Percentiles rank a stretch among this genome's conserved stretches.
phyloP scores from a whole-genome alignment of 2,888 invertebrate genomes.

The Dendrolimus pini region DNA sequence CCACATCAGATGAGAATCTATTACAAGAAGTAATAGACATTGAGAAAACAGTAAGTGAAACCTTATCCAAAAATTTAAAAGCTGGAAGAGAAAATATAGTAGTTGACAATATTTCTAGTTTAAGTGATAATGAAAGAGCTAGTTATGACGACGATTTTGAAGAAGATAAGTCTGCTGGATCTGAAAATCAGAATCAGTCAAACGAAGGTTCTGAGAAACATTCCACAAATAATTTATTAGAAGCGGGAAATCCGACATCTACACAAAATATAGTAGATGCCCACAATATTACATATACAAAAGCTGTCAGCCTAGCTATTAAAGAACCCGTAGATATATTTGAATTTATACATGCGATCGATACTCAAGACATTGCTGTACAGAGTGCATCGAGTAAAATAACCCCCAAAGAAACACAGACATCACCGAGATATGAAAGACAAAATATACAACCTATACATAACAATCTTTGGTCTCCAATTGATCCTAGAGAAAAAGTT shows the following conservation, averaged over 20 bases:
- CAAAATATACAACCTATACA: conserved; percentile 48
- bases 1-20: conserved; percentile 65
- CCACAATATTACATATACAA: conserved; percentile 38
- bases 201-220: conserved; percentile 7
- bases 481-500: conserved; percentile 51
- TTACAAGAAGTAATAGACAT: conserved; percentile 61
- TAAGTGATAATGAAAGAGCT: conserved; percentile 29
- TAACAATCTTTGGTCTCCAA: conserved; percentile 54
- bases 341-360: conserved; percentile 59
- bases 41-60: conserved; percentile 48
- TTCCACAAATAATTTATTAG: conserved; percentile 11
- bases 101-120: conserved; percentile 17
- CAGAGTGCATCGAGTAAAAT: conserved; percentile 53
- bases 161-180: conserved; percentile 49
- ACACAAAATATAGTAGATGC: background rate
- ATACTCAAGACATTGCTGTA: conserved; percentile 59
- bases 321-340: conserved; percentile 60
- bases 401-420: conserved; percentile 64
- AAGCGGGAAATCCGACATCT: conserved; percentile 7
- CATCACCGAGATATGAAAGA: conserved; percentile 47
- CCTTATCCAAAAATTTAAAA: conserved; percentile 34
- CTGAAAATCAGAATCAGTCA: conserved; percentile 16
- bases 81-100: conserved; percentile 11
- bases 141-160: conserved; percentile 70
- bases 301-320: conserved; percentile 47